A percentile compares a stretch with the other conserved stretches of the same genome.
phyloP scores from a whole-genome alignment of 2,888 invertebrate genomes.

The Polia nebulosa region DNA sequence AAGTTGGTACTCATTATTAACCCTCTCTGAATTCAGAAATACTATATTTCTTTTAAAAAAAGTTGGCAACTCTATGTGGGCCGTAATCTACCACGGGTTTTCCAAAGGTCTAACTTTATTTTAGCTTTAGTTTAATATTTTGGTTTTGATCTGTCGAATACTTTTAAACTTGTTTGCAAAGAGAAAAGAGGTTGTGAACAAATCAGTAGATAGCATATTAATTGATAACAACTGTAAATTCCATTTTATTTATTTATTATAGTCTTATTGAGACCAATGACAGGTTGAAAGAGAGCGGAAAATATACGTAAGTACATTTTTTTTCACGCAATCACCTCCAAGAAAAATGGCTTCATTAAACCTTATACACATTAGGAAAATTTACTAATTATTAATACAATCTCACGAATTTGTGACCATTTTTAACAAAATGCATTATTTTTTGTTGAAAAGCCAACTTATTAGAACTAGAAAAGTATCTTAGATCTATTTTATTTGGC shows the following conservation, averaged over 20 bases:
- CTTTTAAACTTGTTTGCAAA: too few species aligned
- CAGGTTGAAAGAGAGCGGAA: background rate
- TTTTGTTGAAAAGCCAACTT: background rate
- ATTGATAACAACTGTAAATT: constrained; percentile 9
- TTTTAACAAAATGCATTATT: background rate
- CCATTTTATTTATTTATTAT: constrained; percentile 27
- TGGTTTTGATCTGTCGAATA: too few species aligned
- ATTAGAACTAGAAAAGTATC: background rate
- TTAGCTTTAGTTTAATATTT: too few species aligned
- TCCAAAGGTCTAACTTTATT: too few species aligned
- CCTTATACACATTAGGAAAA: background rate
- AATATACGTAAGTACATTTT: background rate
- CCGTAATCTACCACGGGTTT: too few species aligned
- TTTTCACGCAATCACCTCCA: background rate
- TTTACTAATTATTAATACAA: background rate
- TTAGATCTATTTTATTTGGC: background rate
- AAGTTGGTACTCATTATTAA: too few species aligned
- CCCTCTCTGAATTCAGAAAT: too few species aligned
- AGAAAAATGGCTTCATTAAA: background rate
- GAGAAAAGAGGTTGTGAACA: too few species aligned
- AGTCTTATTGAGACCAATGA: background rate
- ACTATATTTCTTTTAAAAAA: too few species aligned
- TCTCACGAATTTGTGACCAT: constrained; percentile 9
- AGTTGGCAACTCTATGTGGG: too few species aligned
- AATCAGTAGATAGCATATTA: background rate